Evolutionary conservation across 2,113 vertebrate species (phyloP), one percentile per base, ranked within the genome.

Genomic region (Gymnogyps californianus): DNA sequence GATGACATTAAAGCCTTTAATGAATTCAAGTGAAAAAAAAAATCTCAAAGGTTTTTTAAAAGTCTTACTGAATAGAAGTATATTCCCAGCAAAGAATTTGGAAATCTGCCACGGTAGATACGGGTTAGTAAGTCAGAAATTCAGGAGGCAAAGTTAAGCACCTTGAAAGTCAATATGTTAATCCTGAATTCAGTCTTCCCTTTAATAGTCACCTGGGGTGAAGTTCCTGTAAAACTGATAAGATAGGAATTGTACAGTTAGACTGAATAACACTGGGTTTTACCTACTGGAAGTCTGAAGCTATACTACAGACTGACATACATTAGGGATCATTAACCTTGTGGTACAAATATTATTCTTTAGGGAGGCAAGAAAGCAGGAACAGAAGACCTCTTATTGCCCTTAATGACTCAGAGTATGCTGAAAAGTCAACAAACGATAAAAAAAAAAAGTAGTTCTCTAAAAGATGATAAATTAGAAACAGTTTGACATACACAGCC

Each of bases 1-100:
- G 80, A 83, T 70, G 90, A 93, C 74, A 89, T 85, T 83, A 91
- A 96, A 93, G 54, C 20, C 61, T 94, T 90, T 90, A 90, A 92
- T 77, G 65, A 79, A 79, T 89, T 84, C 61, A 80, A 52, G 38
- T 72, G 31, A 72, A 74, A 62, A 92, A 64, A 91, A 58, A 71
- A 54, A 11, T 4, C 66, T 83, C 62, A 57, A 88, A 95, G 44
- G 40, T 40, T 96, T 93, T 78, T 75, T 54, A 42, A n/a, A 70
- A 76, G 14, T 80, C 61, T 79, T 87, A 47, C n/a, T 67, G 40
- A 95, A 90, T 31, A 88, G 57, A 69, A 77, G 13, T 40, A n/a
- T 62, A 91, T 89, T 89, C 52, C 59, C 76, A 93, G 34, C 29
- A 87, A 92, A 78, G 80, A 76, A 76, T 78, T 28, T 90, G 74